Conservation (phyloP, 1,140 invertebrate genomes). For the Drosophila fuyamai region DNA sequence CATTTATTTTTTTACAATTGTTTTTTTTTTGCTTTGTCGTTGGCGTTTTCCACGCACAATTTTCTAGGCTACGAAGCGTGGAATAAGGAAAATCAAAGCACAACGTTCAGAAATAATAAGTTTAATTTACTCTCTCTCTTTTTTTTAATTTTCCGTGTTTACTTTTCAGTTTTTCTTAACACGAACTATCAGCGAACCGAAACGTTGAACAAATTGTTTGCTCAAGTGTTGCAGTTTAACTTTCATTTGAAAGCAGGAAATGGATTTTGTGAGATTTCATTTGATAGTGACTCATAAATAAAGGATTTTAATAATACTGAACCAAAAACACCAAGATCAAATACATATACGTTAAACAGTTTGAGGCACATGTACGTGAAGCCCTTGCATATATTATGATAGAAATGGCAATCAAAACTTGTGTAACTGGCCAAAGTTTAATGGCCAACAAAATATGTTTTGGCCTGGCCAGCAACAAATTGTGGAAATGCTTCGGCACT, state of each 20-base stretch:
- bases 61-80: slow-evolving; percentile 35
- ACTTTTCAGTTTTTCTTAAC: slow-evolving; percentile 22
- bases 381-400: slow-evolving; percentile 16
- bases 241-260: slow-evolving; percentile 71
- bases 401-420: slow-evolving; percentile 67
- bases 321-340: slow-evolving; percentile 2
- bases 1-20: slow-evolving; percentile 24
- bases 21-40: slow-evolving; percentile 5
- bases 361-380: neutral
- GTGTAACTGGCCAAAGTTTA: slow-evolving; percentile 52
- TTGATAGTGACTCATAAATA: slow-evolving; percentile 11
- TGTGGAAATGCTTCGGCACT: slow-evolving; percentile 27
- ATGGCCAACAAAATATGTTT: slow-evolving; percentile 58
- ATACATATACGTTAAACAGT: slow-evolving; percentile 2
- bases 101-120: slow-evolving; percentile 37
- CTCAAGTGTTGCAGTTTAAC: slow-evolving; percentile 20
- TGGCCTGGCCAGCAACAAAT: slow-evolving; percentile 21
- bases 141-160: slow-evolving; percentile 38
- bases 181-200: slow-evolving; percentile 32
- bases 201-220: slow-evolving; percentile 7
- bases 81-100: slow-evolving; percentile 40
- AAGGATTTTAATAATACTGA: slow-evolving; percentile 2
- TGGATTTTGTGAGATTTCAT: slow-evolving; percentile 13
- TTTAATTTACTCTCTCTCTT: slow-evolving; percentile 26
- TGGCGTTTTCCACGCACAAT: slow-evolving; percentile 32